A percentile compares a stretch with the other conserved stretches of the same genome.
Evolutionary conservation across 53 echinoderm and acorn worm species (phyloP).

Genomic region (Echinarachnius parma): DNA sequence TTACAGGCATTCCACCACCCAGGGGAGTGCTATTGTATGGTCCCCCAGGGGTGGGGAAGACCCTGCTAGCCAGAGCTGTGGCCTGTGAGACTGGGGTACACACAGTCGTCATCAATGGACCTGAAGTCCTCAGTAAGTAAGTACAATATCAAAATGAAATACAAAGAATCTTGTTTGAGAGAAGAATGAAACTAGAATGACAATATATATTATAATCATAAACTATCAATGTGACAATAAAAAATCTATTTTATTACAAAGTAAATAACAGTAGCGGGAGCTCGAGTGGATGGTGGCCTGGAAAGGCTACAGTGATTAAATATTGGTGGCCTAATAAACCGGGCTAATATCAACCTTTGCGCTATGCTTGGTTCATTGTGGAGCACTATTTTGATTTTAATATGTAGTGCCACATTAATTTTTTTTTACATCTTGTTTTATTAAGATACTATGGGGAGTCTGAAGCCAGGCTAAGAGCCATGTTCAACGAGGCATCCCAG

Average conservation of each 20-base stretch:
- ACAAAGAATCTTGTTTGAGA: no score
- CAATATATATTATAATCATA: no score
- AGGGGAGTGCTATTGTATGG: slow-evolving; percentile 84
- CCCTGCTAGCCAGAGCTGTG: slow-evolving; percentile 88
- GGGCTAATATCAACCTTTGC: background rate
- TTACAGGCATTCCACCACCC: slow-evolving; percentile 74
- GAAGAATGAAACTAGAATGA: no score
- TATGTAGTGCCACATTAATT: background rate
- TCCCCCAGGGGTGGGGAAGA: slow-evolving; percentile 95
- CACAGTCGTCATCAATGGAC: slow-evolving; percentile 79
- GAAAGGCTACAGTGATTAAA: no score
- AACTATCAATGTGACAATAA: no score
- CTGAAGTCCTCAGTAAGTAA: slow-evolving; percentile 96
- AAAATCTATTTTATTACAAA: no score
- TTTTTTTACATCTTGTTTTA: slow-evolving; percentile 2
- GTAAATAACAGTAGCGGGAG: no score
- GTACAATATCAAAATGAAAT: no score
- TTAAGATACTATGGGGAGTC: slow-evolving; percentile 90
- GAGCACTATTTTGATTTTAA: background rate
- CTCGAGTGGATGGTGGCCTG: no score
- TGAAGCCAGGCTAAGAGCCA: slow-evolving; percentile 78
- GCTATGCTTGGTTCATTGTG: no score
- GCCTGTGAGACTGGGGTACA: slow-evolving; percentile 82
- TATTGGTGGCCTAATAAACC: no score
- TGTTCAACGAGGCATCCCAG: slow-evolving; percentile 74